Evolutionary conservation across 1,140 invertebrate species (phyloP).

Genomic region (Temnothorax curvispinosus): DNA sequence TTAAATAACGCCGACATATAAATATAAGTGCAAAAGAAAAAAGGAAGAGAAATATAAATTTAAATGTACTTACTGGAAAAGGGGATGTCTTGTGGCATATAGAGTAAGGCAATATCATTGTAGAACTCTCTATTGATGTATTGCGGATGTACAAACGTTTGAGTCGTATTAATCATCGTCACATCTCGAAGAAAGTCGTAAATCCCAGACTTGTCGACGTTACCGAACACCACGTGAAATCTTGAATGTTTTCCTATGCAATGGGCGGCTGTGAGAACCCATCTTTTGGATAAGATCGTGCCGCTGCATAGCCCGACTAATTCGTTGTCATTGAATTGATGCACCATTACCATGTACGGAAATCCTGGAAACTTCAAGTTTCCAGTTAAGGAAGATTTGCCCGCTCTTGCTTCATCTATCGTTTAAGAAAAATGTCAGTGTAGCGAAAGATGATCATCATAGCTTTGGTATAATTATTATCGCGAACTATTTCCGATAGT

Average conservation of each 20-base stretch:
- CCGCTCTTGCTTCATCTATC: neutral
- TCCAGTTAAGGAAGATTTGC: neutral
- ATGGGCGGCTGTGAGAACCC: slow-evolving; percentile 22
- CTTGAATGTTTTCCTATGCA: neutral
- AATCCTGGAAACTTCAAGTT: slow-evolving; percentile 6
- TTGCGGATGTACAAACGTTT: neutral
- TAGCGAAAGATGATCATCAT: too few species aligned
- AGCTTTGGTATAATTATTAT: too few species aligned
- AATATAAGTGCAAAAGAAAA: neutral
- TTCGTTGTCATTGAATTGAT: neutral
- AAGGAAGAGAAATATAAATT: neutral
- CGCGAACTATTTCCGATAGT: too few species aligned
- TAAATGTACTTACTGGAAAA: slow-evolving; percentile 1
- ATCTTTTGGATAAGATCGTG: neutral
- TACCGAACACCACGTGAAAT: neutral
- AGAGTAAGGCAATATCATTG: neutral
- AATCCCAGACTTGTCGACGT: neutral
- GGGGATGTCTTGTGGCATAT: neutral
- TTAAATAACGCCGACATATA: neutral
- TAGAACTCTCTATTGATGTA: neutral
- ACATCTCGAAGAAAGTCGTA: neutral
- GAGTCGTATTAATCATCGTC: neutral
- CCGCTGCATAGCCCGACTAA: neutral
- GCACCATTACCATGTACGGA: slow-evolving; percentile 37
- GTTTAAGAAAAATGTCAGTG: neutral